phyloP scores from a whole-genome alignment of 2,888 invertebrate species.

The Blastobasis lacticolella region DNA sequence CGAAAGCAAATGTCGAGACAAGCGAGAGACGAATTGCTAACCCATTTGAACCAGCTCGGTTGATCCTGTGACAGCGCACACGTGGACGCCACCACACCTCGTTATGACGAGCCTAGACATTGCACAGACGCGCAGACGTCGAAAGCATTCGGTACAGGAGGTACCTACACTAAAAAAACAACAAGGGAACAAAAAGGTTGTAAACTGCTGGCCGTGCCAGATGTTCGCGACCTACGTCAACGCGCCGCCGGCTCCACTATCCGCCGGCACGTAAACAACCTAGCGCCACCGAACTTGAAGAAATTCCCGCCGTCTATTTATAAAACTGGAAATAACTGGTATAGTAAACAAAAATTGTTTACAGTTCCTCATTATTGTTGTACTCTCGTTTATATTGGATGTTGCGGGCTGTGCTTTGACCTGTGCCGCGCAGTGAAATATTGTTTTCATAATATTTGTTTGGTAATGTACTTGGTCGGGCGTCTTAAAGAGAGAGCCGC shows the following conservation, averaged over 20 bases:
- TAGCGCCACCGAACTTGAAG: constrained; percentile 20
- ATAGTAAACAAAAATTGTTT: constrained; percentile 30
- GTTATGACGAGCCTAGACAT: constrained; percentile 9
- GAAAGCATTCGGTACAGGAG: constrained; percentile 13
- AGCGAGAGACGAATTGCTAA: too few relatives aligned
- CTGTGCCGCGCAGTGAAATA: constrained; percentile 13
- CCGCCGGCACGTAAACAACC: constrained; percentile 14
- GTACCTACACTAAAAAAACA: constrained; percentile 10
- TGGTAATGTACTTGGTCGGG: not conserved
- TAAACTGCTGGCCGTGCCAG: constrained; percentile 28
- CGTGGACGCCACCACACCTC: too few relatives aligned
- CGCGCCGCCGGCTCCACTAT: constrained; percentile 18
- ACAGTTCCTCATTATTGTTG: constrained; percentile 23
- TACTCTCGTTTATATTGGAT: constrained; percentile 17
- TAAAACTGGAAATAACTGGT: constrained; percentile 33
- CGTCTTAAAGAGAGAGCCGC: too few relatives aligned
- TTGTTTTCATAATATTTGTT: constrained; percentile 12
- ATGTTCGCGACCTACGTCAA: constrained; percentile 58
- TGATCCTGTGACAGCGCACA: too few relatives aligned
- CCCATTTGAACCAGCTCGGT: too few relatives aligned
- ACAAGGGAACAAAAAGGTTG: constrained; percentile 8
- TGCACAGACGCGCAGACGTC: constrained; percentile 11
- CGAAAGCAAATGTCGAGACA: too few relatives aligned
- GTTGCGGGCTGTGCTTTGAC: constrained; percentile 16
- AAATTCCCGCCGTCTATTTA: constrained; percentile 25